These are phyloP conservation scores for Laodelphax striatellus DNA, from an alignment of 1,140 invertebrate species.

Conservation along the genomic window DNA sequence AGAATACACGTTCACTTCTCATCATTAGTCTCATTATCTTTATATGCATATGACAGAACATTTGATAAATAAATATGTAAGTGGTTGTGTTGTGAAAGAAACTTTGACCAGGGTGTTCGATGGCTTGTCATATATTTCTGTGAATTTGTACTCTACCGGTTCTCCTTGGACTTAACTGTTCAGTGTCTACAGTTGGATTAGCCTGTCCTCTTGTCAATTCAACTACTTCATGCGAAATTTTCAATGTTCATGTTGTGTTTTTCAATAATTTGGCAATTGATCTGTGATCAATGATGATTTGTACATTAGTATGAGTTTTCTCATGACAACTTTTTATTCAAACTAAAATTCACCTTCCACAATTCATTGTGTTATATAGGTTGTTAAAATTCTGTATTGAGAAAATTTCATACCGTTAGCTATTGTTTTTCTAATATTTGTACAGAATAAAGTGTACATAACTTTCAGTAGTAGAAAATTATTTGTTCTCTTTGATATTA, in stretches of 20 bases:
- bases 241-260: background rate
- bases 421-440: no score
- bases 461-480: no score
- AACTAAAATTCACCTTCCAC: no score
- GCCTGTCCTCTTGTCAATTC: background rate
- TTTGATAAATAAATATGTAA: slow-evolving; percentile 5
- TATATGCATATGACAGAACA: slow-evolving; percentile 1
- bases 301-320: background rate
- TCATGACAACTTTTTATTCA: background rate
- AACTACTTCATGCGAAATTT: background rate
- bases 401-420: no score
- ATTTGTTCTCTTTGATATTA: no score
- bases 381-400: no score
- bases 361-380: no score
- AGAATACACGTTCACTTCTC: slow-evolving; percentile 7
- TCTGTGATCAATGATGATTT: slow-evolving; percentile 3
- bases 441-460: no score
- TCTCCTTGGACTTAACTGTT: slow-evolving; percentile 9
- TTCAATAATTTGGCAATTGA: slow-evolving; percentile 1
- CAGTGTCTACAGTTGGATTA: background rate
- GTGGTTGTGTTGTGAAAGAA: slow-evolving; percentile 13
- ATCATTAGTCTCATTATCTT: background rate
- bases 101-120: slow-evolving; percentile 12
- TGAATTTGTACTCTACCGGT: slow-evolving; percentile 15
- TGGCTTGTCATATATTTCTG: slow-evolving; percentile 14